Evolutionary conservation across 2,113 vertebrate genomes (phyloP).

Genomic region (Tiliqua scincoides): DNA sequence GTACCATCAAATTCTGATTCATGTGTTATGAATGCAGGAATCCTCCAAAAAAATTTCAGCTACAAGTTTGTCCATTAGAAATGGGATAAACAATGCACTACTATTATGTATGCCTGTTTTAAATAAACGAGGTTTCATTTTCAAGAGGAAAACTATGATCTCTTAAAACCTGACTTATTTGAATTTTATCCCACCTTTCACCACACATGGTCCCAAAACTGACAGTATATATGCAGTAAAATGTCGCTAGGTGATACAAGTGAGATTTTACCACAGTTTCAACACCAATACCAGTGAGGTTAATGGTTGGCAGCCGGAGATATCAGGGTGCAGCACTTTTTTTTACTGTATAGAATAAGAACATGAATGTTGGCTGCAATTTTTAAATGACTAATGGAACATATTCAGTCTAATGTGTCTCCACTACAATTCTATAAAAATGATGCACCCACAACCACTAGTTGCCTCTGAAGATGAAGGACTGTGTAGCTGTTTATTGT

Average conservation of each 20-base stretch:
- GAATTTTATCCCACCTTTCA: too few relatives aligned
- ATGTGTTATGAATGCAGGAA: background rate
- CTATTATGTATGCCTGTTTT: background rate
- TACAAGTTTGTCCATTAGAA: background rate
- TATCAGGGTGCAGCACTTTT: background rate
- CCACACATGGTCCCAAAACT: too few relatives aligned
- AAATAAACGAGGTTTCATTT: background rate
- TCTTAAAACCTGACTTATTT: background rate
- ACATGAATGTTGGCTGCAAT: background rate
- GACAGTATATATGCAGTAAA: background rate
- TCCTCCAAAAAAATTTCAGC: background rate
- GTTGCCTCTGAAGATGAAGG: background rate
- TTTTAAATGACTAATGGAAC: background rate
- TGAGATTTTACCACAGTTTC: background rate
- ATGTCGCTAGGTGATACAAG: background rate
- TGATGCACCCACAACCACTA: background rate
- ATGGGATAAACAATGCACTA: background rate
- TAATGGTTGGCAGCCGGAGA: background rate
- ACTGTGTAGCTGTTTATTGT: background rate
- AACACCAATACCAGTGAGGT: background rate
- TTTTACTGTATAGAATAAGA: background rate
- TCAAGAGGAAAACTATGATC: background rate
- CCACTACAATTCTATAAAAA: background rate
- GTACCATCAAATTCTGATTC: background rate
- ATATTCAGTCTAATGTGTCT: background rate